A percentile compares a stretch with the other conserved stretches of the same genome.
phyloP scores from a whole-genome alignment of 2,113 vertebrate genomes.

The Myanophis thanlyinensis region DNA sequence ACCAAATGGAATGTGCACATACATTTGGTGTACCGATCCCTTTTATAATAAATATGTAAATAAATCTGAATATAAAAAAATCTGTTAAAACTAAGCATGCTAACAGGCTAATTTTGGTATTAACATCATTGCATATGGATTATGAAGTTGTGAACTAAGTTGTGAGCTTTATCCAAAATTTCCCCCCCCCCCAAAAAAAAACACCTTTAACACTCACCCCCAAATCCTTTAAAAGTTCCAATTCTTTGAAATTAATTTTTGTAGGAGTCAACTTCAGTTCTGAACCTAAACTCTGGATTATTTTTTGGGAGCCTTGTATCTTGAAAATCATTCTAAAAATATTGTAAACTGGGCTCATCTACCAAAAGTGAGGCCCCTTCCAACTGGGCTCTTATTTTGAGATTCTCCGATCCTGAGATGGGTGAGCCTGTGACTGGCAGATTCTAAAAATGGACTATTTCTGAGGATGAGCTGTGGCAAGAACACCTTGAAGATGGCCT shows the following conservation, averaged over 20 bases:
- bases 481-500: not conserved
- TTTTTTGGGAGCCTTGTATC: not conserved
- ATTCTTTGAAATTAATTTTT: not conserved
- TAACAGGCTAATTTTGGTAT: not conserved
- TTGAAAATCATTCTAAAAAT: not conserved
- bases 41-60: not conserved
- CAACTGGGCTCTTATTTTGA: not conserved
- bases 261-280: not conserved
- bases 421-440: not conserved
- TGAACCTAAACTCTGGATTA: not conserved
- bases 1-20: not conserved
- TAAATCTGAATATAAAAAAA: not conserved
- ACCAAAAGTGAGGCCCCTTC: not conserved
- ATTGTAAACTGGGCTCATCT: not conserved
- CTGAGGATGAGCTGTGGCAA: not conserved
- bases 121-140: not conserved
- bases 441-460: not conserved
- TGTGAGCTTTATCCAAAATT: not conserved
- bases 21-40: not conserved
- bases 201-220: accelerated
- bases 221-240: not conserved
- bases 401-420: not conserved
- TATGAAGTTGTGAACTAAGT: not conserved
- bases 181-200: not conserved
- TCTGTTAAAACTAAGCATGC: not conserved